phyloP scores from a whole-genome alignment of 2,113 vertebrate species.

The Sapayoa aenigma region DNA sequence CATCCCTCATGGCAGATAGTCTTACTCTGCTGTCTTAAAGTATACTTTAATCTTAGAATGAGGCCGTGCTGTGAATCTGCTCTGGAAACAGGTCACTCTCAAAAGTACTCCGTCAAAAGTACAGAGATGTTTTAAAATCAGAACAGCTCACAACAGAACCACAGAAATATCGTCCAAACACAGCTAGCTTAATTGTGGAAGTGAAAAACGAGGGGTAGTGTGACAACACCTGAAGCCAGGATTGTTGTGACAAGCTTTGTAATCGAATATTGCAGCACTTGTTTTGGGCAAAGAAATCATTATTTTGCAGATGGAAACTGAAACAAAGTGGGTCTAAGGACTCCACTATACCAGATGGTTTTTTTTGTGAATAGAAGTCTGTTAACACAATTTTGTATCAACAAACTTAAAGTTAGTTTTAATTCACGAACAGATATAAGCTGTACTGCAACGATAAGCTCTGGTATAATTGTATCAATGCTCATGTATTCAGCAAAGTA shows the following conservation, averaged over 20 bases:
- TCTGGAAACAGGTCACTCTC: not conserved
- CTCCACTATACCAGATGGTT: not conserved
- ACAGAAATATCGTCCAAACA: not conserved
- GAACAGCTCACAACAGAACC: not conserved
- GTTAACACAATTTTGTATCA: not conserved
- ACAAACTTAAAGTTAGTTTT: not conserved
- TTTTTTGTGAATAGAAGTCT: not conserved
- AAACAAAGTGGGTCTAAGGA: not conserved
- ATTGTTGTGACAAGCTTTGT: not conserved
- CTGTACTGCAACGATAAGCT: not conserved
- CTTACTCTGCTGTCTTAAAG: not conserved
- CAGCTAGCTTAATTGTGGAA: not conserved
- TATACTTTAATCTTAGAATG: not conserved
- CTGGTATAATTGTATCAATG: not conserved
- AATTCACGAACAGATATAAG: not conserved
- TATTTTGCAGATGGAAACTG: not conserved
- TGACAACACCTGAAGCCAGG: not conserved
- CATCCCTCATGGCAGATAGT: not conserved
- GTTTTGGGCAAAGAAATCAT: not conserved
- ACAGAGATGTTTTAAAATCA: not conserved
- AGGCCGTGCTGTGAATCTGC: not conserved
- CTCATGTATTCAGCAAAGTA: accelerated
- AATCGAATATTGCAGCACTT: not conserved
- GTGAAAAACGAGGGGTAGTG: accelerated
- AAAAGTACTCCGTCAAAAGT: not conserved